These are phyloP conservation scores for Rhodeus uyekii DNA, from an alignment of 2,797 vertebrate genomes.

Conservation along the genomic window DNA sequence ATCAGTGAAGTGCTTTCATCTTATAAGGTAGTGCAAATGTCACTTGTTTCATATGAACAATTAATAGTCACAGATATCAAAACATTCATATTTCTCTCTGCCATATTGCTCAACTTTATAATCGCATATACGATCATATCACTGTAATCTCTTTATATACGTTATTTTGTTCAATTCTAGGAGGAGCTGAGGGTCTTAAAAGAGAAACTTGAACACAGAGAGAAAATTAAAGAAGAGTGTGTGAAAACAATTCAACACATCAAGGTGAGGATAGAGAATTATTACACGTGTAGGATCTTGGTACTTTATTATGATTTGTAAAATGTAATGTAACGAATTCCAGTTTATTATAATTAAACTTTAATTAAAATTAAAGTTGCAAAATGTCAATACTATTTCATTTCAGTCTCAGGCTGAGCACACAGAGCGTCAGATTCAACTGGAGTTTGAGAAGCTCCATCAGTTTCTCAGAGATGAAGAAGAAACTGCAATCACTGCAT, in stretches of 20 bases:
- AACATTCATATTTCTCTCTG: not conserved
- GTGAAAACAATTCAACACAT: conserved; percentile 1
- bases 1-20: not conserved
- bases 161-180: not conserved
- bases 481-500: too few species aligned
- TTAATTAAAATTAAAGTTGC: too few species aligned
- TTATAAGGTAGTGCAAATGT: not conserved
- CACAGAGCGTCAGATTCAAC: not conserved
- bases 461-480: conserved; percentile 1
- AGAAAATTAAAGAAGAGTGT: not conserved
- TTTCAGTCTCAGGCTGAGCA: conserved; percentile 8
- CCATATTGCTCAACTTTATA: not conserved
- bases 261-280: not conserved
- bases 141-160: not conserved
- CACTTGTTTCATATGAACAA: not conserved
- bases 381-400: too few species aligned
- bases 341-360: not conserved
- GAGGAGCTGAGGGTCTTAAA: not conserved
- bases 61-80: not conserved
- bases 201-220: not conserved
- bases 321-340: not conserved
- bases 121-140: too few species aligned
- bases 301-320: not conserved
- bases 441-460: not conserved
- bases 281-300: not conserved